phyloP scores from a whole-genome alignment of 2,113 vertebrate species.

The Eira barbara region DNA sequence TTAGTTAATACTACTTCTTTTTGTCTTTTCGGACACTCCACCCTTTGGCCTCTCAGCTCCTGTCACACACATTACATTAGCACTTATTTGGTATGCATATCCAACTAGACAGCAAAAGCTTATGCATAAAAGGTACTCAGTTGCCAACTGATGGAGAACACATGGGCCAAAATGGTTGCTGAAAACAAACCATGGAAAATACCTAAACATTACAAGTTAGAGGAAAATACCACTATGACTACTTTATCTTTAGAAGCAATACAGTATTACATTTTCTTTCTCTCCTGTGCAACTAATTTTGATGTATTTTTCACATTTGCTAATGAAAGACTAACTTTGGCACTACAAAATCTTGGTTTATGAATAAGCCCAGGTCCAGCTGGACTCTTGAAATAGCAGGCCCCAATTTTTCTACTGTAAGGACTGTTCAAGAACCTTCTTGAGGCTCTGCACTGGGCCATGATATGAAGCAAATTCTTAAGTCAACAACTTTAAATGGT shows the following conservation, averaged over 20 bases:
- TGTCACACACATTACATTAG: background rate
- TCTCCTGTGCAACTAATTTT: background rate
- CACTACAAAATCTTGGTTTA: slow-evolving; percentile 24
- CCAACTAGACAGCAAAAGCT: background rate
- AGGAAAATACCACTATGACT: background rate
- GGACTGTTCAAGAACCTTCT: background rate
- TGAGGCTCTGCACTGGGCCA: background rate
- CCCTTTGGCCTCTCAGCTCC: background rate
- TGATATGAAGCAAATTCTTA: slow-evolving; percentile 6
- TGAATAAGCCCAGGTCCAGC: slow-evolving; percentile 1
- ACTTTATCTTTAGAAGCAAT: slow-evolving; percentile 1
- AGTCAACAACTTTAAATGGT: background rate
- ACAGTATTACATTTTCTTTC: background rate
- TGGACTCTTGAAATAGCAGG: slow-evolving; percentile 2
- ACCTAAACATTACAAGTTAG: background rate
- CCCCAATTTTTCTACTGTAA: background rate
- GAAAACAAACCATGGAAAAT: background rate
- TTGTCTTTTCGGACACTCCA: background rate
- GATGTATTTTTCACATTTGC: slow-evolving; percentile 32
- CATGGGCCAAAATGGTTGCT: background rate
- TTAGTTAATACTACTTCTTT: background rate
- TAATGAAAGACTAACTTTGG: background rate
- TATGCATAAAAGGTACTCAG: background rate
- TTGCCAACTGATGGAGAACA: background rate
- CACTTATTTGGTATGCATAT: background rate